These are phyloP conservation scores for Brachystomella parvula DNA, from an alignment of 1,140 invertebrate species.

Conservation along the genomic window DNA sequence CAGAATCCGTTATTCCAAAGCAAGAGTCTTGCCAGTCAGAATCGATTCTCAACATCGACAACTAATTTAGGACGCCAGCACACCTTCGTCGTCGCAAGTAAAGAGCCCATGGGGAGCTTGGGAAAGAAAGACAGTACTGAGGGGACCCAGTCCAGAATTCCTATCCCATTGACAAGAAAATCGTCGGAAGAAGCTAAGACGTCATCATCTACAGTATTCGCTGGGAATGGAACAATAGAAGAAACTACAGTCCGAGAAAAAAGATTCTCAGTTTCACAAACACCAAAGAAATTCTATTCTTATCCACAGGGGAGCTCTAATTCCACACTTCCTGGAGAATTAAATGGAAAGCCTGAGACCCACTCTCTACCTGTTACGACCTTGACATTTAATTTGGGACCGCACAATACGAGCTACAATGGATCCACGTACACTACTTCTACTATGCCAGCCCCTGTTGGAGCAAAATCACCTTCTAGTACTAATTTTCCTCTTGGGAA, in stretches of 20 bases:
- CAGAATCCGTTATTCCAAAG: conserved; percentile 8
- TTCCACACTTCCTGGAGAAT: neutral
- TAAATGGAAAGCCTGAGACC: neutral
- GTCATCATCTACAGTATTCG: neutral
- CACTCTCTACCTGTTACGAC: conserved; percentile 28
- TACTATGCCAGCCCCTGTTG: neutral
- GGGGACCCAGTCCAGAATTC: conserved; percentile 22
- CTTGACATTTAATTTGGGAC: conserved; percentile 29
- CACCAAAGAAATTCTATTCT: conserved; percentile 19
- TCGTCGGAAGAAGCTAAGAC: conserved; percentile 26
- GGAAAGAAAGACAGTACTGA: neutral
- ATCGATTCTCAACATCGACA: conserved; percentile 9
- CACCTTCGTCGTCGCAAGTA: conserved; percentile 22
- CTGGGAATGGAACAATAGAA: neutral
- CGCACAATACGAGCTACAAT: conserved; percentile 12
- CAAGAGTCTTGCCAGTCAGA: conserved; percentile 21
- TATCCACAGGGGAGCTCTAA: neutral
- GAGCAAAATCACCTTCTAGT: neutral
- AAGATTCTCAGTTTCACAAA: conserved; percentile 15
- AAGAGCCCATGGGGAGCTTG: conserved; percentile 12
- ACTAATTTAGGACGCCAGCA: conserved; percentile 19
- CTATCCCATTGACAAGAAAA: conserved; percentile 22
- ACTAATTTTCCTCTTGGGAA: conserved; percentile 1
- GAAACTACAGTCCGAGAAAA: neutral
- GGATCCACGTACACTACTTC: neutral